phyloP scores from a whole-genome alignment of 2,113 vertebrate genomes.

The Psittacus erithacus region DNA sequence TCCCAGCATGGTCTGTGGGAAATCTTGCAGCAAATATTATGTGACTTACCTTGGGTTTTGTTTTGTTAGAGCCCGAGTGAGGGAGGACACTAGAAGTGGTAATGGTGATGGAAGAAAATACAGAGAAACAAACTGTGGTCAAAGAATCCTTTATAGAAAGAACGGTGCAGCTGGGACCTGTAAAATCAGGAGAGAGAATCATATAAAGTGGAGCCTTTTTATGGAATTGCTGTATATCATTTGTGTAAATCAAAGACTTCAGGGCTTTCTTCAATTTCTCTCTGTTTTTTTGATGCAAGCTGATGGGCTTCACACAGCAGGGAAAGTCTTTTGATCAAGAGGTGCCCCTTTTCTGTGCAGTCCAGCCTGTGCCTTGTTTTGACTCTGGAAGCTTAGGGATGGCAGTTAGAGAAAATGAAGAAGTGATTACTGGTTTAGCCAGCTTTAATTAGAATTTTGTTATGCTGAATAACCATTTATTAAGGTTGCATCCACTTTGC shows the following conservation, averaged over 20 bases:
- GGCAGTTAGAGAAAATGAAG: background rate
- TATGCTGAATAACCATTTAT: constrained; percentile 27
- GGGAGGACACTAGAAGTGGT: background rate
- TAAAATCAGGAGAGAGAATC: background rate
- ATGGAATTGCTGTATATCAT: background rate
- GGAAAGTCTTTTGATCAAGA: background rate
- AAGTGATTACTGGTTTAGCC: background rate
- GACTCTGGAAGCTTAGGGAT: background rate
- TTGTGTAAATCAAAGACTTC: background rate
- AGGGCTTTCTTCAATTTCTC: background rate
- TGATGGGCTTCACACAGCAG: background rate
- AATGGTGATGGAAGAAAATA: background rate
- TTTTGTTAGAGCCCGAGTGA: background rate
- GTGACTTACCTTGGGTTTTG: background rate
- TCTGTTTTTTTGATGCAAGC: background rate
- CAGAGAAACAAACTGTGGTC: background rate
- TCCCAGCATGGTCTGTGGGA: background rate
- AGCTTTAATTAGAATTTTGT: constrained; percentile 1
- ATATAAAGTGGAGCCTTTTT: background rate
- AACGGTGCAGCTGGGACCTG: background rate
- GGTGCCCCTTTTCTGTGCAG: background rate
- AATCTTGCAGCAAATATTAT: background rate
- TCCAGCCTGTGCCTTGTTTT: background rate
- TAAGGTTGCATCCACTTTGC: background rate
- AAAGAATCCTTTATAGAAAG: background rate